Percentiles rank a stretch among this genome's conserved stretches.
Conservation (phyloP, 2,113 vertebrate genomes). For the Suncus etruscus region DNA sequence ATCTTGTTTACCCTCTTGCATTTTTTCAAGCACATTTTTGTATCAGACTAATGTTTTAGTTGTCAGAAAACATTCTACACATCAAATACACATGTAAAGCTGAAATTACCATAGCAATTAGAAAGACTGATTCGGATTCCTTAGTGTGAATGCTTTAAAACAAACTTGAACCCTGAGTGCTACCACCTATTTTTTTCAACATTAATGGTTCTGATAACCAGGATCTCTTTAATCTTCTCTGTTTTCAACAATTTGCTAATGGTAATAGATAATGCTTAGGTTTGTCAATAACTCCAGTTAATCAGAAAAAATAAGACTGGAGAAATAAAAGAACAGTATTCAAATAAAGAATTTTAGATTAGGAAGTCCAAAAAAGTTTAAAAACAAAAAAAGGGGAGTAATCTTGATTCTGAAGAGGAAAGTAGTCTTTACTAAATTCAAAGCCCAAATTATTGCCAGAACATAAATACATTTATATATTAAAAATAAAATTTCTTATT, state of each 20-base stretch:
- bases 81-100: conserved; percentile 51
- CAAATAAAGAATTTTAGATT: conserved; percentile 38
- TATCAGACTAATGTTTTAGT: not conserved
- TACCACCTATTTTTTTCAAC: conserved; percentile 81
- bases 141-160: conserved; percentile 81
- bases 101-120: conserved; percentile 77
- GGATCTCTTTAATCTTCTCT: conserved; percentile 71
- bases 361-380: not conserved
- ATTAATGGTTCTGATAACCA: conserved; percentile 79
- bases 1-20: not conserved
- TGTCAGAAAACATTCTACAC: not conserved
- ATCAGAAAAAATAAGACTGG: conserved; percentile 65
- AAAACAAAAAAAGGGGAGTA: conserved; percentile 65
- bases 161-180: conserved; percentile 77
- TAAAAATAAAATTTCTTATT: not conserved
- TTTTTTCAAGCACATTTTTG: conserved; percentile 51
- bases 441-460: not conserved
- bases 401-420: not conserved
- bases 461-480: too few species aligned
- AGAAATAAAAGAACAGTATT: conserved; percentile 30
- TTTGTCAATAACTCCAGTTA: conserved; percentile 80
- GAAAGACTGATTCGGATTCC: conserved; percentile 73
- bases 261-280: conserved; percentile 80
- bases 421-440: not conserved
- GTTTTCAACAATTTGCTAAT: conserved; percentile 80